Evolutionary conservation across 2,113 vertebrate genomes (phyloP).

Genomic region (Channa maculata): DNA sequence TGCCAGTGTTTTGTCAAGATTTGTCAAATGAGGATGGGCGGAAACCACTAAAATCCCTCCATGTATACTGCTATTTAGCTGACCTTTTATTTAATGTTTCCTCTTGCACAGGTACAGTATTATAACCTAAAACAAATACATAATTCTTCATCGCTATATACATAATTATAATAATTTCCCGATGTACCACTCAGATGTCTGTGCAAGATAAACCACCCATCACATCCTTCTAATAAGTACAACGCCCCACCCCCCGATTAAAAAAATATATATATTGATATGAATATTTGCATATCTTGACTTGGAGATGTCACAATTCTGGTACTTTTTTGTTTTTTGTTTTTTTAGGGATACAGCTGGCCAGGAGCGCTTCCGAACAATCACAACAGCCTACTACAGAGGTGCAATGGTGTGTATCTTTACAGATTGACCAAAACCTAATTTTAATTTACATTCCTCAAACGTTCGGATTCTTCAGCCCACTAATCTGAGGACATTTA

Average conservation of each 20-base stretch:
- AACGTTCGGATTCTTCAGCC: not conserved
- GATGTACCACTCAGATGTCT: too few relatives aligned
- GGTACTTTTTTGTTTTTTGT: not conserved
- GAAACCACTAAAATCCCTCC: not conserved
- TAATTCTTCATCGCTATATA: too few relatives aligned
- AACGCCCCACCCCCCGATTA: too few relatives aligned
- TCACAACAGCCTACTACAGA: constrained; percentile 96
- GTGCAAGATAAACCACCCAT: not conserved
- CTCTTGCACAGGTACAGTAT: not conserved
- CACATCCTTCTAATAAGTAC: too few relatives aligned
- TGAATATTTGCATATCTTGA: too few relatives aligned
- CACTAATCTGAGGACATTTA: not conserved
- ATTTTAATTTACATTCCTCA: not conserved
- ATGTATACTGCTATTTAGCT: too few relatives aligned
- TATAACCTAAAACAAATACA: too few relatives aligned
- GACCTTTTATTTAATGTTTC: too few relatives aligned
- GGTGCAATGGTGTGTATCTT: constrained; percentile 91
- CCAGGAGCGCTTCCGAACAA: constrained; percentile 95
- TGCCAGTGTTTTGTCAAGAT: not conserved
- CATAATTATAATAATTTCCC: too few relatives aligned
- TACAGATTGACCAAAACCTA: not conserved
- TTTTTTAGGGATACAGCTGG: constrained; percentile 92
- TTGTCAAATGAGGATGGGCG: not conserved
- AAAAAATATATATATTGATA: too few relatives aligned
- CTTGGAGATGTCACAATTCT: not conserved